A percentile compares a stretch with the other conserved stretches of the same genome.
phyloP scores from a whole-genome alignment of 2,113 vertebrate genomes.

The Phodopus roborovskii region DNA sequence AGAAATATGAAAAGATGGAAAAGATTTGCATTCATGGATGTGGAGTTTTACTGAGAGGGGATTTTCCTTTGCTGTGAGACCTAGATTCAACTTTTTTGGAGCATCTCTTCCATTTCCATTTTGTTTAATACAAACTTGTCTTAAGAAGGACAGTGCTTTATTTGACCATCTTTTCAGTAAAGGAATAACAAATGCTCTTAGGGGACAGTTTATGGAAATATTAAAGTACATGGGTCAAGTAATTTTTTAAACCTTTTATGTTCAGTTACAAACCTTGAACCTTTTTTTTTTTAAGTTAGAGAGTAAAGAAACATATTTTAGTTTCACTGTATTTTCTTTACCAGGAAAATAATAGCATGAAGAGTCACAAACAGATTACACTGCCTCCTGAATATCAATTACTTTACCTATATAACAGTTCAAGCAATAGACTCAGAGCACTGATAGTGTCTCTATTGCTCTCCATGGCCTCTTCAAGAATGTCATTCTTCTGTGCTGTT shows the following conservation, averaged over 20 bases:
- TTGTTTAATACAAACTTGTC: slow-evolving; percentile 14
- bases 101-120: not conserved
- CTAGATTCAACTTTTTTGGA: not conserved
- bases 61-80: not conserved
- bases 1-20: not conserved
- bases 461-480: slow-evolving; percentile 2
- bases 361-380: not conserved
- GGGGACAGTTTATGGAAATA: not conserved
- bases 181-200: not conserved
- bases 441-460: not conserved
- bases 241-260: not conserved
- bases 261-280: not conserved
- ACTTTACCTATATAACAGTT: not conserved
- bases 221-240: not conserved
- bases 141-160: not conserved
- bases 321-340: slow-evolving; percentile 32
- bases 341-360: slow-evolving; percentile 6
- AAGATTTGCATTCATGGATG: not conserved
- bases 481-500: not conserved
- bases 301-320: not conserved
- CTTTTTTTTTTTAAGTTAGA: not conserved
- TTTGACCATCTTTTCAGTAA: not conserved
- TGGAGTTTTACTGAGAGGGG: not conserved
- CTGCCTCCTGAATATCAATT: not conserved
- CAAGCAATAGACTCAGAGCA: not conserved